Conservation (phyloP, 1,140 invertebrate species). For the Microplitis mediator region DNA sequence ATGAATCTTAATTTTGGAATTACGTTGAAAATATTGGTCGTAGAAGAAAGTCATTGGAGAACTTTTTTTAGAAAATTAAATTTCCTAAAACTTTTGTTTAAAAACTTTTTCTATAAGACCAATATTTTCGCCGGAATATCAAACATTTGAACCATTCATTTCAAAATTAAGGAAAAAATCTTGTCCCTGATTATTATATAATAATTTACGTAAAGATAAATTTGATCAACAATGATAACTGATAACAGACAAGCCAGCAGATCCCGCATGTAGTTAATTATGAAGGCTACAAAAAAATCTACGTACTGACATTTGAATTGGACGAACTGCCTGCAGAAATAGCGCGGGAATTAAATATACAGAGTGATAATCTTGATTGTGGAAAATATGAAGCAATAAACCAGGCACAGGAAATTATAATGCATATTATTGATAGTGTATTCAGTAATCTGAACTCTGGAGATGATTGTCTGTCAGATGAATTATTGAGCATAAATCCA, state of each 20-base stretch:
- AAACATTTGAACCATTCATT: too few species aligned
- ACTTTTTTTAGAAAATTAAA: too few species aligned
- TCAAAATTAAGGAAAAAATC: too few species aligned
- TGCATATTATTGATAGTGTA: background rate
- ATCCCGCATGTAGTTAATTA: background rate
- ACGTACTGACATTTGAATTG: background rate
- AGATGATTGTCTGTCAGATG: too few species aligned
- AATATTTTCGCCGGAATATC: too few species aligned
- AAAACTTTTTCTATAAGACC: too few species aligned
- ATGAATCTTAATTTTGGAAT: too few species aligned
- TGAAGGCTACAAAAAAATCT: background rate
- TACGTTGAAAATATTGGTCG: too few species aligned
- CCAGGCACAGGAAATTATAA: background rate
- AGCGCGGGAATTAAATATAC: background rate
- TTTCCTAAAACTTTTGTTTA: too few species aligned
- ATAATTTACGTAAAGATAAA: background rate
- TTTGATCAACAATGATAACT: background rate
- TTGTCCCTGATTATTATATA: background rate
- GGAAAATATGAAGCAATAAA: background rate
- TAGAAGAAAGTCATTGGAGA: too few species aligned
- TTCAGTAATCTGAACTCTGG: background rate
- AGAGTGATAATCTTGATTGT: background rate
- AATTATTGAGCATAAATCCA: too few species aligned
- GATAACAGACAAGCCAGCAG: background rate
- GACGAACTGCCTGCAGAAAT: background rate